phyloP scores from a whole-genome alignment of 2,797 vertebrate species.

The Muraenolepis orangiensis region DNA sequence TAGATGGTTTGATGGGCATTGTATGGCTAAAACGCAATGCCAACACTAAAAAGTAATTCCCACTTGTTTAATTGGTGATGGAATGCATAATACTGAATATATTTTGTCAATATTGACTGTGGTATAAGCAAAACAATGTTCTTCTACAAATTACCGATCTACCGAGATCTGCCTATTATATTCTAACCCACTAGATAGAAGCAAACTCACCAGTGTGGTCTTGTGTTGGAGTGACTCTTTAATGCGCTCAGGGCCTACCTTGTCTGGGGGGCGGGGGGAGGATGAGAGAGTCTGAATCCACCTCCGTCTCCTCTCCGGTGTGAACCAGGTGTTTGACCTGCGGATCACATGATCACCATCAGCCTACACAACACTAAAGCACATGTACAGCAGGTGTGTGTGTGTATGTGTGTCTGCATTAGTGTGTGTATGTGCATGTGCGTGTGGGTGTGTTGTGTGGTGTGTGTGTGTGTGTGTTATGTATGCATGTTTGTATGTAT shows the following conservation, averaged over 20 bases:
- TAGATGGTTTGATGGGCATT: too few relatives aligned
- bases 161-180: background rate
- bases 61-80: too few relatives aligned
- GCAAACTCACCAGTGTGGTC: background rate
- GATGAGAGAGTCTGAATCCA: slow-evolving; percentile 67
- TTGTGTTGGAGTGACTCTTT: too few relatives aligned
- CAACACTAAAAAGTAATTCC: too few relatives aligned
- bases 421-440: background rate
- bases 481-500: background rate
- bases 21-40: too few relatives aligned
- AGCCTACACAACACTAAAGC: background rate
- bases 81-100: too few relatives aligned
- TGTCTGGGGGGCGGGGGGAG: slow-evolving; percentile 76
- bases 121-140: too few relatives aligned
- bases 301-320: slow-evolving; percentile 77
- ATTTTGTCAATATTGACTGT: too few relatives aligned
- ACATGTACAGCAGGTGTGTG: background rate
- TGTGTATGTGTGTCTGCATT: background rate
- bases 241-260: slow-evolving; percentile 68
- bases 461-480: background rate
- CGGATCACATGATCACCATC: background rate
- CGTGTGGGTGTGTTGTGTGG: background rate
- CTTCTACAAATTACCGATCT: background rate
- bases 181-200: background rate
- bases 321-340: slow-evolving; percentile 90